Conservation (phyloP, 2,888 invertebrate genomes). For the Pteria penguin region DNA sequence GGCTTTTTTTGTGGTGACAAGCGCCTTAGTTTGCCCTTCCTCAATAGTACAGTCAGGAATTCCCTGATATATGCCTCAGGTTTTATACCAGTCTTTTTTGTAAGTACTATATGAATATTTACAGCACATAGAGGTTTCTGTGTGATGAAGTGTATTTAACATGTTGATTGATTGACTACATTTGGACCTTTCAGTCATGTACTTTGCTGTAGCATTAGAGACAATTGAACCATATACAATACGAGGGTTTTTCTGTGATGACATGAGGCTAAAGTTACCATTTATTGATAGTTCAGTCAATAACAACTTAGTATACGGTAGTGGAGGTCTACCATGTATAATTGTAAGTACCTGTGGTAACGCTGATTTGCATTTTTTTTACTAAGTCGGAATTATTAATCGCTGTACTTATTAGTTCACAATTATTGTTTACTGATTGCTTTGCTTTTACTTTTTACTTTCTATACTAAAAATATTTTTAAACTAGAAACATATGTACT, state of each 20-base stretch:
- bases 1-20: slow-evolving; percentile 27
- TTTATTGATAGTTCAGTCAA: slow-evolving; percentile 20
- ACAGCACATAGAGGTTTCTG: too few species aligned
- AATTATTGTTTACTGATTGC: too few species aligned
- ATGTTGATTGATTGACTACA: too few species aligned
- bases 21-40: slow-evolving; percentile 6
- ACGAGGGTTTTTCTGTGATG: slow-evolving; percentile 31
- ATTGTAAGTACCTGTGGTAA: slow-evolving; percentile 14
- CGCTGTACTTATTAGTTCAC: too few species aligned
- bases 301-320: slow-evolving; percentile 12
- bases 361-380: too few species aligned
- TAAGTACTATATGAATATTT: slow-evolving; percentile 3
- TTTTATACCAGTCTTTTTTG: slow-evolving; percentile 15
- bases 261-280: slow-evolving; percentile 12
- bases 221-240: not conserved
- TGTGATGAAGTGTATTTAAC: too few species aligned
- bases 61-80: slow-evolving; percentile 16
- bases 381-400: too few species aligned
- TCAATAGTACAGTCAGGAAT: slow-evolving; percentile 14
- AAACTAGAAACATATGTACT: too few species aligned
- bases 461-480: too few species aligned
- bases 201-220: not conserved
- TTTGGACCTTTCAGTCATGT: not conserved
- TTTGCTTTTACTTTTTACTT: too few species aligned
- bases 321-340: slow-evolving; percentile 11